phyloP scores from a whole-genome alignment of 1,140 invertebrate species.

The Megalonaias nervosa region DNA sequence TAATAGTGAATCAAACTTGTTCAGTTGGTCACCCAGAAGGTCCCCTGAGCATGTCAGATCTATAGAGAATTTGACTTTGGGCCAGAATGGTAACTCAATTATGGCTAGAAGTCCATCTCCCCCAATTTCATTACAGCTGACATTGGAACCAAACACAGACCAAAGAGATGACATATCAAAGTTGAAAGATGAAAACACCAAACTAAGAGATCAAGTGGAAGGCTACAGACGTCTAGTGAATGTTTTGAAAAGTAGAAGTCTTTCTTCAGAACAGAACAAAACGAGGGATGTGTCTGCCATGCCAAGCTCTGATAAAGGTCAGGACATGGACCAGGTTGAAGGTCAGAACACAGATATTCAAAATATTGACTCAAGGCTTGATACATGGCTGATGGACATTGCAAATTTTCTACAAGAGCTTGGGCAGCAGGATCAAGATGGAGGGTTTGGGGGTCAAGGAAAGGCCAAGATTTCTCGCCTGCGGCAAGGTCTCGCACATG shows the following conservation, averaged over 20 bases:
- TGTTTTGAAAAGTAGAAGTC: conserved; percentile 29
- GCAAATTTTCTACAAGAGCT: conserved; percentile 25
- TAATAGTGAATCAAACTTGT: conserved; percentile 16
- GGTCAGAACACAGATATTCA: no score
- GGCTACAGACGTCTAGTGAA: conserved; percentile 27
- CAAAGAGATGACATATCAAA: neutral
- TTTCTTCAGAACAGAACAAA: conserved; percentile 1
- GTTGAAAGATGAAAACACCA: conserved; percentile 19
- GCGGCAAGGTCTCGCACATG: conserved; percentile 25
- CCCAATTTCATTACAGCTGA: neutral
- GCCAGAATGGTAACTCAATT: neutral
- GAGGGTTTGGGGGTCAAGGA: neutral
- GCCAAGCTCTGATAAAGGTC: neutral
- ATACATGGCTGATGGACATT: conserved; percentile 15
- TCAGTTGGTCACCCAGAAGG: neutral
- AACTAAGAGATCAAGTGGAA: conserved; percentile 26
- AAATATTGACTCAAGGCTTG: neutral
- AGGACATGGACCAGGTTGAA: conserved; percentile 9
- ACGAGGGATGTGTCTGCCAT: neutral
- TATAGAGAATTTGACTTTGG: conserved; percentile 1
- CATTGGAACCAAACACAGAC: neutral
- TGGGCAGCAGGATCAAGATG: conserved; percentile 9
- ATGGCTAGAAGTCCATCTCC: neutral
- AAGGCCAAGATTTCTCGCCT: conserved; percentile 8
- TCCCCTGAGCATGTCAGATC: neutral